phyloP scores from a whole-genome alignment of 2,113 vertebrate species.

The Setophaga coronata region DNA sequence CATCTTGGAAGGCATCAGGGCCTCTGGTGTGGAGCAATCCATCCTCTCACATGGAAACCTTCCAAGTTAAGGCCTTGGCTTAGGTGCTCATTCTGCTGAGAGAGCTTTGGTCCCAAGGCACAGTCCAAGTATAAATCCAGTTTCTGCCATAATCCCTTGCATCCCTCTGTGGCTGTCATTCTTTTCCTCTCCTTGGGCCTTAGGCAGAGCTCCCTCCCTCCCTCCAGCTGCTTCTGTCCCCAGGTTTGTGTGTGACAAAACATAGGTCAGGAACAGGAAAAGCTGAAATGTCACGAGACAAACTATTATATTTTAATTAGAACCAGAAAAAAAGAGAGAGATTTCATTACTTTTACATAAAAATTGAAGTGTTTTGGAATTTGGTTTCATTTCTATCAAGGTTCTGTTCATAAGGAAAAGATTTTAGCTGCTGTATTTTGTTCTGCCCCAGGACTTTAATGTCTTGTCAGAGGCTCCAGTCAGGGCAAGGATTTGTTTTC shows the following conservation, averaged over 20 bases:
- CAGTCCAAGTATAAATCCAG: rapidly evolving
- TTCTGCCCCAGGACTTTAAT: neutral
- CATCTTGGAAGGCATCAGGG: neutral
- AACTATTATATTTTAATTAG: neutral
- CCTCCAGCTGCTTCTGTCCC: neutral
- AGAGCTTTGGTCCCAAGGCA: neutral
- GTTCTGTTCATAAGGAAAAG: neutral
- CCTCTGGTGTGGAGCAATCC: neutral
- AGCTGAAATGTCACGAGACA: neutral
- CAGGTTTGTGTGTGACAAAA: neutral
- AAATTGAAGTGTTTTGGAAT: neutral
- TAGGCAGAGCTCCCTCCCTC: neutral
- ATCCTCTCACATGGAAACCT: neutral
- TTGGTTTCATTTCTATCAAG: neutral
- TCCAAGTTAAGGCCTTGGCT: neutral
- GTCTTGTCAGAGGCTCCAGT: neutral
- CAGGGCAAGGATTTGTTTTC: neutral
- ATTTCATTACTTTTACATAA: neutral
- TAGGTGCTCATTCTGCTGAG: neutral
- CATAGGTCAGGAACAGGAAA: neutral
- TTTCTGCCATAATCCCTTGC: neutral
- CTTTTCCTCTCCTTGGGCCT: neutral
- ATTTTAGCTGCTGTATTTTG: neutral
- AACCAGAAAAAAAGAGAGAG: rapidly evolving
- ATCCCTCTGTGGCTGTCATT: neutral